Conservation (phyloP, 2,113 vertebrate species). For the Diadophis punctatus region DNA sequence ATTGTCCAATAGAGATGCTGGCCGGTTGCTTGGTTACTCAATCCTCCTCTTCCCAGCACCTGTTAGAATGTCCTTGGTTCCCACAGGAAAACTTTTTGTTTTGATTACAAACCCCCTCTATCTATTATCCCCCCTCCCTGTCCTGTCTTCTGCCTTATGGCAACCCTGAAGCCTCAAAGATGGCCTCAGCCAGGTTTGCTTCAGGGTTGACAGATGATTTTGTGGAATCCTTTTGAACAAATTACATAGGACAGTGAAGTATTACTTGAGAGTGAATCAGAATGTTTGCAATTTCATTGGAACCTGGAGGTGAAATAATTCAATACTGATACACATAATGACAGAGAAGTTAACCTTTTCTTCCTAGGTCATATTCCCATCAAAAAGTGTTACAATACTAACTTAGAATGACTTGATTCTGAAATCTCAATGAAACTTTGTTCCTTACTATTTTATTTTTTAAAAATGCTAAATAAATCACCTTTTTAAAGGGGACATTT, state of each 20-base stretch:
- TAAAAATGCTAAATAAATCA: not conserved
- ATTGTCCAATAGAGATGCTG: no score
- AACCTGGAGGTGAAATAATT: not conserved
- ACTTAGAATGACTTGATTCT: not conserved
- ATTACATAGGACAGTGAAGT: not conserved
- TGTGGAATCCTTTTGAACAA: not conserved
- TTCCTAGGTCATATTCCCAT: not conserved
- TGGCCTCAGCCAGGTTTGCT: no score
- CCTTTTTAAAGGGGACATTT: not conserved
- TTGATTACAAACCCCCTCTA: no score
- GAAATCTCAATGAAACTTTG: not conserved
- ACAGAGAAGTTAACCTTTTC: not conserved
- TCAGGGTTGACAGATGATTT: not conserved
- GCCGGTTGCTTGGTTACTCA: no score
- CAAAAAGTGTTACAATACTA: not conserved
- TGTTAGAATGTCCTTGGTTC: no score
- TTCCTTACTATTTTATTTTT: not conserved
- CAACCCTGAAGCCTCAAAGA: no score
- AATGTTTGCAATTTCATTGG: not conserved
- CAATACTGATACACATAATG: not conserved
- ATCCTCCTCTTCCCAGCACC: no score
- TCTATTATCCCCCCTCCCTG: no score
- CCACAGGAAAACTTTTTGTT: no score
- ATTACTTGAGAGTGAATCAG: not conserved
- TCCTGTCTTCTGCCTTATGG: no score